A percentile compares a stretch with the other conserved stretches of the same genome.
These are phyloP conservation scores for Sinhomidia bicolor DNA, from an alignment of 2,888 invertebrate species.

Conservation along the genomic window DNA sequence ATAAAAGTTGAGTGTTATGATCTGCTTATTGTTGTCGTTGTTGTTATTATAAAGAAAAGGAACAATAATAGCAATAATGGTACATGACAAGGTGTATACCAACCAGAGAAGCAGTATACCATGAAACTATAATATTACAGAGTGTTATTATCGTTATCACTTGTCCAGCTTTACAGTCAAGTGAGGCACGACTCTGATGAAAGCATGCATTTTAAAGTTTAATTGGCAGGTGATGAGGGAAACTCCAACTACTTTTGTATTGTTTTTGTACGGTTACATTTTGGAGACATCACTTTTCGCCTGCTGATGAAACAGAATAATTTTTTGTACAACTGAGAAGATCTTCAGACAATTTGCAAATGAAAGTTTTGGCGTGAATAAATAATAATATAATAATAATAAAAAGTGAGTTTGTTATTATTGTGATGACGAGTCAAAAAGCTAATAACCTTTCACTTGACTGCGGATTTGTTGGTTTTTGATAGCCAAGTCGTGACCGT, in stretches of 20 bases:
- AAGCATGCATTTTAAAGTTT: slow-evolving; percentile 45
- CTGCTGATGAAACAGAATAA: background rate
- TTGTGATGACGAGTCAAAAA: slow-evolving; percentile 40
- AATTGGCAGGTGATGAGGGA: slow-evolving; percentile 46
- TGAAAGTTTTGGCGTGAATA: background rate
- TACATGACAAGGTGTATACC: background rate
- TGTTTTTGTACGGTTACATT: no score
- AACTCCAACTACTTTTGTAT: background rate
- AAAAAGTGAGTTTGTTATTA: slow-evolving; percentile 14
- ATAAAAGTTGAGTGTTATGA: slow-evolving; percentile 37
- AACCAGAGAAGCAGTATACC: background rate
- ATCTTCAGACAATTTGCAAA: background rate
- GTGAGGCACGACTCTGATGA: slow-evolving; percentile 15
- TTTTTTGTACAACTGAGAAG: no score
- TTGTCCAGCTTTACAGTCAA: slow-evolving; percentile 30
- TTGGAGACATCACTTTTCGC: background rate
- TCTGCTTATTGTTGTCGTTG: slow-evolving; percentile 40
- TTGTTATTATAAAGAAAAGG: slow-evolving; percentile 32
- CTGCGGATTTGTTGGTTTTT: slow-evolving; percentile 19
- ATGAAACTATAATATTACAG: background rate
- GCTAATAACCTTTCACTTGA: slow-evolving; percentile 58
- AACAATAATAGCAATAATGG: background rate
- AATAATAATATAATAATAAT: no score
- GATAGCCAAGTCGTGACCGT: background rate
- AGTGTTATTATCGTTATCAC: no score